Percentiles rank a stretch among this genome's conserved stretches.
Conservation (phyloP, 2,113 vertebrate species). For the Benitochromis conjunctus region DNA sequence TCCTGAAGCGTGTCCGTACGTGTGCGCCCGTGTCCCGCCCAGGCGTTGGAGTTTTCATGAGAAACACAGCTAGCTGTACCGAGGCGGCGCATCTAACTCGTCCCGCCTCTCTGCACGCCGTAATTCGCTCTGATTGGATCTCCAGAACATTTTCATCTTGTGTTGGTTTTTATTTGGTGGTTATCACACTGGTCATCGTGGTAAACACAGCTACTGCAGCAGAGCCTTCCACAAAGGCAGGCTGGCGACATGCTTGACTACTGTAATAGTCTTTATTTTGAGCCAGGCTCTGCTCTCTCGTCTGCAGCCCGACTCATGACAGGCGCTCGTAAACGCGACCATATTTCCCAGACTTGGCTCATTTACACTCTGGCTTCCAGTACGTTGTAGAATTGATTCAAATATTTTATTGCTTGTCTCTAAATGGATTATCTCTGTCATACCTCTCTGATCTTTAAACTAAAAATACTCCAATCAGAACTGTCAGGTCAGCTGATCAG, state of each 20-base stretch:
- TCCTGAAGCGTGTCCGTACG: neutral
- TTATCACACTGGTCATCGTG: neutral
- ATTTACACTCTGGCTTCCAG: too few relatives aligned
- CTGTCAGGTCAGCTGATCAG: too few relatives aligned
- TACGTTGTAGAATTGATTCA: too few relatives aligned
- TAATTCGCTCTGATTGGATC: neutral
- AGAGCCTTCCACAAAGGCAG: neutral
- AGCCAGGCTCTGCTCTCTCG: too few relatives aligned
- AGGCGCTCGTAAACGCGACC: too few relatives aligned
- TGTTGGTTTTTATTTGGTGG: neutral
- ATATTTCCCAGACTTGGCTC: too few relatives aligned
- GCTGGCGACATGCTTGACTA: neutral
- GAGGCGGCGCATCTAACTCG: neutral
- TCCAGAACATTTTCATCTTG: neutral
- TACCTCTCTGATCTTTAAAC: too few relatives aligned
- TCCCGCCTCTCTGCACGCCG: neutral
- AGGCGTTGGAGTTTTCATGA: fast-evolving
- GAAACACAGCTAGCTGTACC: neutral
- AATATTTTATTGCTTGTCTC: too few relatives aligned
- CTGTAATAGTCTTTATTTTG: too few relatives aligned
- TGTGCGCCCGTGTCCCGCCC: neutral
- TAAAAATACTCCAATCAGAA: too few relatives aligned
- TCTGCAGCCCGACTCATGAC: too few relatives aligned
- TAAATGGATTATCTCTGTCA: too few relatives aligned
- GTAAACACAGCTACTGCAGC: neutral